Evolutionary conservation across 2,888 invertebrate genomes (phyloP).

Genomic region (Aethes cnicana): DNA sequence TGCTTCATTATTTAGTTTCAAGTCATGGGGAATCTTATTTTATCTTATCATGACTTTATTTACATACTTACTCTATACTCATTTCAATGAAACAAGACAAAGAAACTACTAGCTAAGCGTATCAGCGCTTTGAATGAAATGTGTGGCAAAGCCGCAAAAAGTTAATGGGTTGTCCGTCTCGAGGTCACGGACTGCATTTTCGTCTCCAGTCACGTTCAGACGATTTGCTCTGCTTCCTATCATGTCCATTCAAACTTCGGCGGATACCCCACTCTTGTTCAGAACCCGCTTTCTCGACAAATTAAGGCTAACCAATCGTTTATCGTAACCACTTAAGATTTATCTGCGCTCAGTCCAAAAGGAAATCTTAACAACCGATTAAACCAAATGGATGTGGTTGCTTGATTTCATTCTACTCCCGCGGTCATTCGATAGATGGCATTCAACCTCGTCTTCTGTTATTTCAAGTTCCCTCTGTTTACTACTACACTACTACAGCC

Average conservation of each 20-base stretch:
- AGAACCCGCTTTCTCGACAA: conserved; percentile 24
- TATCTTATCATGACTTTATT: background rate
- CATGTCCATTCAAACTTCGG: conserved; percentile 30
- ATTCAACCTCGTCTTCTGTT: conserved; percentile 1
- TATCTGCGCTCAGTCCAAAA: conserved; percentile 15
- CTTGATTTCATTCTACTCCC: conserved; percentile 14
- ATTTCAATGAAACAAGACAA: too few relatives aligned
- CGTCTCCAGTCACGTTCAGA: conserved; percentile 36
- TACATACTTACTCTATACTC: too few relatives aligned
- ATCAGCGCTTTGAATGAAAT: too few relatives aligned
- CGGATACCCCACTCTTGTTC: conserved; percentile 9
- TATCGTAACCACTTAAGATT: conserved; percentile 27
- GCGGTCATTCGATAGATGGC: conserved; percentile 2
- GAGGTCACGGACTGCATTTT: conserved; percentile 35
- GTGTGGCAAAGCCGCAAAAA: background rate
- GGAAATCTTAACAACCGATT: conserved; percentile 25
- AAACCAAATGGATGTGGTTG: conserved; percentile 6
- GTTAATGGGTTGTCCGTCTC: conserved; percentile 8
- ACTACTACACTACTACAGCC: too few relatives aligned
- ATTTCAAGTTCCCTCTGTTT: too few relatives aligned
- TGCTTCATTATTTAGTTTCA: conserved; percentile 2
- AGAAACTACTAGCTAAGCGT: too few relatives aligned
- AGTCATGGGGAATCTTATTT: conserved; percentile 5
- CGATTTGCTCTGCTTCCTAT: conserved; percentile 30
- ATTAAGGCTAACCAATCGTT: conserved; percentile 28